Conservation (phyloP, 30 jellyfish, hydroid and myxozoan species). For the Aurelia aurita region DNA sequence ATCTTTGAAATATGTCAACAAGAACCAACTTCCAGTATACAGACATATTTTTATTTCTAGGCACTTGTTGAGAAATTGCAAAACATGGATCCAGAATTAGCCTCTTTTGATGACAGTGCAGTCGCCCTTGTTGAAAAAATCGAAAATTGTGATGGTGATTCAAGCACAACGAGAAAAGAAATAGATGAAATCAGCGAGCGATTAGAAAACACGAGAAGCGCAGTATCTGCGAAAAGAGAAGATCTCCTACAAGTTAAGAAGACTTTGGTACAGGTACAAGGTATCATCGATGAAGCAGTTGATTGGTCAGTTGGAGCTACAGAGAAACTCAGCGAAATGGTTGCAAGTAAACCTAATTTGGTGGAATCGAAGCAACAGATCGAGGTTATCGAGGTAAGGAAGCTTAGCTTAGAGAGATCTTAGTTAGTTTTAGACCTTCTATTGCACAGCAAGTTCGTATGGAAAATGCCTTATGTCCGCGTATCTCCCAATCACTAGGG, state of each 20-base stretch:
- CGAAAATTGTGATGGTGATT: conserved; percentile 64
- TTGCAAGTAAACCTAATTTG: conserved; percentile 69
- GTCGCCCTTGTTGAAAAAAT: conserved; percentile 28
- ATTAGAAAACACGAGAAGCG: conserved; percentile 22
- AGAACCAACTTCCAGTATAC: too few relatives aligned
- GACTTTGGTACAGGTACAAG: conserved; percentile 61
- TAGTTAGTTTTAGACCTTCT: too few relatives aligned
- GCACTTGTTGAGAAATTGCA: conserved; percentile 58
- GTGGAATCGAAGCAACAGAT: conserved; percentile 79
- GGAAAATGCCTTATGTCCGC: too few relatives aligned
- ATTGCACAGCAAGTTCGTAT: too few relatives aligned
- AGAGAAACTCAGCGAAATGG: conserved; percentile 49
- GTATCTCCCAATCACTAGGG: too few relatives aligned
- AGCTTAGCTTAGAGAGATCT: too few relatives aligned
- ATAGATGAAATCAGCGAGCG: conserved; percentile 33
- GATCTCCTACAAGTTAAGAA: conserved; percentile 47
- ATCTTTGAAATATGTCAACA: too few relatives aligned
- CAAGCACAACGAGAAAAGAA: conserved; percentile 21
- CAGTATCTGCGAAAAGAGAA: conserved; percentile 22
- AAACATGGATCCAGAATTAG: conserved; percentile 54
- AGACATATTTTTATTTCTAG: background rate
- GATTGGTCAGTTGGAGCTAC: conserved; percentile 79
- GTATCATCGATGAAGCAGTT: conserved; percentile 38
- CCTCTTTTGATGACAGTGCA: conserved; percentile 17
- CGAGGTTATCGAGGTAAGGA: conserved; percentile 77